Percentiles rank a stretch among this genome's conserved stretches.
phyloP scores from a whole-genome alignment of 1,140 invertebrate genomes.

The Calephelis virginiensis region DNA sequence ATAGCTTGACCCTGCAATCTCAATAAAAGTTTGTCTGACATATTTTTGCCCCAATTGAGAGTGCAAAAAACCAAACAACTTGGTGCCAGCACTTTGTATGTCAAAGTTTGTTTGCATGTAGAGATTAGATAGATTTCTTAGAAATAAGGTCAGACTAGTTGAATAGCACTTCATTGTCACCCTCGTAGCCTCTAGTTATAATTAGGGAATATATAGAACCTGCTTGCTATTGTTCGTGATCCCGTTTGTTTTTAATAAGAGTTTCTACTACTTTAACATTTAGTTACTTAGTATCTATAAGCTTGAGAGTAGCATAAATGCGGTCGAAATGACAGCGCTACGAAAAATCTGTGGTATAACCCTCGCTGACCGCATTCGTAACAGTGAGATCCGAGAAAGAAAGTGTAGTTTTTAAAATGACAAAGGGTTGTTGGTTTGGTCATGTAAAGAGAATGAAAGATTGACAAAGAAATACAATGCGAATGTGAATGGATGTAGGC shows the following conservation, averaged over 20 bases:
- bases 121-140: constrained; percentile 16
- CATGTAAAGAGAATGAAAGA: too few species aligned
- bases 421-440: too few species aligned
- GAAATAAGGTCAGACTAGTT: constrained; percentile 12
- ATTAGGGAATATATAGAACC: neutral
- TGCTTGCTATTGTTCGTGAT: neutral
- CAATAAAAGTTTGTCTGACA: constrained; percentile 7
- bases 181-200: constrained; percentile 4
- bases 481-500: too few species aligned
- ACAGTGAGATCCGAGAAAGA: too few species aligned
- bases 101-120: constrained; percentile 12
- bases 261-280: too few species aligned
- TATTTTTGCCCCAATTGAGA: constrained; percentile 11
- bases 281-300: too few species aligned
- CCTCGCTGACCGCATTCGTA: too few species aligned
- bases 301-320: too few species aligned
- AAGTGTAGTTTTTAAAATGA: too few species aligned
- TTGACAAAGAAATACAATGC: too few species aligned
- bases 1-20: constrained; percentile 11
- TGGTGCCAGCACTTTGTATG: constrained; percentile 4
- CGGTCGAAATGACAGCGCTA: too few species aligned
- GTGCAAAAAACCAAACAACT: constrained; percentile 8
- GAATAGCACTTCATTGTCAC: constrained; percentile 1
- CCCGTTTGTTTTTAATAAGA: neutral
- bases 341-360: too few species aligned